Evolutionary conservation across 2,888 invertebrate genomes (phyloP).

Genomic region (Diarsia brunnea): DNA sequence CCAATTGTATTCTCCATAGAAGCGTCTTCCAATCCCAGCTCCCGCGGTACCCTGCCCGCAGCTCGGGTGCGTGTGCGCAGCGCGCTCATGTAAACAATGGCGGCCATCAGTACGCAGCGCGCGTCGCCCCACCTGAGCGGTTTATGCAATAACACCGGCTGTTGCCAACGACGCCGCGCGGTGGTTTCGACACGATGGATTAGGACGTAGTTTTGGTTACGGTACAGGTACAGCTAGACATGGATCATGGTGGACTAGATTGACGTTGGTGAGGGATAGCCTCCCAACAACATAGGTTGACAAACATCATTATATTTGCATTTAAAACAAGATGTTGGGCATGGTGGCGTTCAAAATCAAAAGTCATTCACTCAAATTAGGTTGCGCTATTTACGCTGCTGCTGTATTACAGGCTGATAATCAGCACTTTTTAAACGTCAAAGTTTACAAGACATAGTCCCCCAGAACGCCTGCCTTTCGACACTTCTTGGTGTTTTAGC

Average conservation of each 20-base stretch:
- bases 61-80: conserved; percentile 56
- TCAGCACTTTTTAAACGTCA: too few relatives aligned
- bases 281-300: too few relatives aligned
- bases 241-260: neutral
- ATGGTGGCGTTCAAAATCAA: neutral
- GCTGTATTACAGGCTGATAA: too few relatives aligned
- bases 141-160: conserved; percentile 62
- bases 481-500: too few relatives aligned
- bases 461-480: too few relatives aligned
- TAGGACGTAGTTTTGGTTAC: neutral
- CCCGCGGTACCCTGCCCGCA: conserved; percentile 24
- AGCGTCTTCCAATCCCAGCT: conserved; percentile 31
- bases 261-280: neutral
- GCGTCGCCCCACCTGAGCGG: conserved; percentile 62
- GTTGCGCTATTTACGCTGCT: too few relatives aligned
- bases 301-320: neutral
- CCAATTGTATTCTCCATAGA: neutral
- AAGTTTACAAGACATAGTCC: too few relatives aligned
- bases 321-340: neutral
- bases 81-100: conserved; percentile 60
- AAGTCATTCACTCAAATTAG: too few relatives aligned
- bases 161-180: conserved; percentile 47
- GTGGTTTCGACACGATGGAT: conserved; percentile 18
- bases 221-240: neutral
- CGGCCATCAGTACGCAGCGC: conserved; percentile 44